Conservation (phyloP, 2,888 invertebrate species). For the Calameuta idolon region DNA sequence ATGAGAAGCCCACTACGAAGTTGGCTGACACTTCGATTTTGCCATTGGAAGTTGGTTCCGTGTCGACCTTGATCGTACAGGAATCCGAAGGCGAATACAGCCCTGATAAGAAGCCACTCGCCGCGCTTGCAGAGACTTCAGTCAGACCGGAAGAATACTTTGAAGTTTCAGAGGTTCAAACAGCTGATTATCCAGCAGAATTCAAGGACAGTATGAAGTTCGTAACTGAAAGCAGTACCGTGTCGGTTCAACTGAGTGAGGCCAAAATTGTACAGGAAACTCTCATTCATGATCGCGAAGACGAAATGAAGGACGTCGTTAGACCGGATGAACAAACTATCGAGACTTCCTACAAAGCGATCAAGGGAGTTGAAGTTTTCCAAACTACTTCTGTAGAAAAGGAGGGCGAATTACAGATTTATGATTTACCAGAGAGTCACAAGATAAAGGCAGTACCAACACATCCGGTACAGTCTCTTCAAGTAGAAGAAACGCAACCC, state of each 20-base stretch:
- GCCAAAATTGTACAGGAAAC: constrained; percentile 75
- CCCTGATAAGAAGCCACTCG: constrained; percentile 69
- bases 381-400: constrained; percentile 76
- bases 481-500: constrained; percentile 66
- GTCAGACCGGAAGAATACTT: constrained; percentile 73
- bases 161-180: constrained; percentile 72
- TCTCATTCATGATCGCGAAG: constrained; percentile 76
- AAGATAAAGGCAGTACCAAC: constrained; percentile 68
- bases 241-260: constrained; percentile 72
- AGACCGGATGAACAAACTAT: constrained; percentile 62
- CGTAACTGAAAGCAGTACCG: constrained; percentile 69
- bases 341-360: constrained; percentile 71
- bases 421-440: constrained; percentile 70
- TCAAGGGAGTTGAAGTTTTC: constrained; percentile 73
- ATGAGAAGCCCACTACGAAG: constrained; percentile 61
- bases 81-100: constrained; percentile 75
- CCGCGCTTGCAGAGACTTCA: constrained; percentile 71
- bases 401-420: constrained; percentile 72
- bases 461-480: constrained; percentile 70
- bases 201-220: constrained; percentile 71
- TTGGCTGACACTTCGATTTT: constrained; percentile 66
- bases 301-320: constrained; percentile 55
- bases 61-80: constrained; percentile 73
- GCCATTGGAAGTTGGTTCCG: constrained; percentile 72
- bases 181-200: constrained; percentile 70